Evolutionary conservation across 2,797 vertebrate species (phyloP).

Genomic region (Darevskia nairensis): DNA sequence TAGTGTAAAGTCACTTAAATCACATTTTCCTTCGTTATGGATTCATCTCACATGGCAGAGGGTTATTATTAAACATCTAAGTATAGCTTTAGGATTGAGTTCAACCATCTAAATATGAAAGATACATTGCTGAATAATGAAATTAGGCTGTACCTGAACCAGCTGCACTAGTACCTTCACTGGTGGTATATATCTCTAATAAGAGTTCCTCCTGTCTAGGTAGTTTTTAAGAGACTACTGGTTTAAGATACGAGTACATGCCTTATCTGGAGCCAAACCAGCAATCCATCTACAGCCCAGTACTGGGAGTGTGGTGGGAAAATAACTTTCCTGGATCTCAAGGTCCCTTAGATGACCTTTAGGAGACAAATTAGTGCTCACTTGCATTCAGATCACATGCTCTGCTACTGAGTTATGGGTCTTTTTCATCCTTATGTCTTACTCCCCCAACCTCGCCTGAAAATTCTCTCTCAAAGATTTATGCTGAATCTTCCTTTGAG

Average conservation of each 20-base stretch:
- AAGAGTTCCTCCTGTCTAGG: not conserved
- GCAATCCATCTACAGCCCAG: not conserved
- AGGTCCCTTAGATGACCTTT: not conserved
- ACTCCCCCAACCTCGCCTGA: slow-evolving; percentile 38
- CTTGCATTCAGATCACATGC: not conserved
- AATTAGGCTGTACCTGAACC: not conserved
- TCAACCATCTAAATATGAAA: slow-evolving; percentile 36
- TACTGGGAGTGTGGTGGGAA: not conserved
- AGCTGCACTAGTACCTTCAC: not conserved
- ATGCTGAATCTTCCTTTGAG: not conserved
- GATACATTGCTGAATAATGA: slow-evolving; percentile 6
- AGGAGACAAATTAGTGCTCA: not conserved
- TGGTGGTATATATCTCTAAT: not conserved
- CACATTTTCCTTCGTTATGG: not conserved
- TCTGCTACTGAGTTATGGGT: not conserved
- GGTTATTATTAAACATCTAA: not conserved
- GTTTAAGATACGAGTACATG: not conserved
- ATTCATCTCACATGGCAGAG: not conserved
- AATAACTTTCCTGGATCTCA: not conserved
- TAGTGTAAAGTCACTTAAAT: not conserved
- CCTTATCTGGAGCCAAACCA: not conserved
- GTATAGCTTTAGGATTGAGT: not conserved
- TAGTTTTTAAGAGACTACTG: not conserved
- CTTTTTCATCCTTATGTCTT: not conserved
- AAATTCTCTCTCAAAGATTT: slow-evolving; percentile 9